These are phyloP conservation scores for Pseudocheirus occidentalis DNA, from an alignment of 2,797 vertebrate species.

Conservation along the genomic window DNA sequence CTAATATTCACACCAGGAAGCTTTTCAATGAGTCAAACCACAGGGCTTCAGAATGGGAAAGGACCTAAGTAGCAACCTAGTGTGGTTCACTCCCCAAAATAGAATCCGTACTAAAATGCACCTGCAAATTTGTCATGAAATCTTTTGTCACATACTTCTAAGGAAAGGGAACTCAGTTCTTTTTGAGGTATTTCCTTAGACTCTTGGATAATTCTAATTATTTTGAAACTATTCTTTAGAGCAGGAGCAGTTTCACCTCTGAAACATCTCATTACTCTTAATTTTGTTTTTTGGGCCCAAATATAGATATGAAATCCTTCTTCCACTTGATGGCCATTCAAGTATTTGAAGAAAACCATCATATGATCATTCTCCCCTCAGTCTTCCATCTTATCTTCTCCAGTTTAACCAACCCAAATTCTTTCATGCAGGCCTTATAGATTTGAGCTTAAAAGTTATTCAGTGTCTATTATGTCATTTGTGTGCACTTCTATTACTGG, in stretches of 20 bases:
- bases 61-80: too few species aligned
- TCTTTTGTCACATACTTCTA: neutral
- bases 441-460: neutral
- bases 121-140: neutral
- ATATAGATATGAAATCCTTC: neutral
- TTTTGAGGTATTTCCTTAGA: neutral
- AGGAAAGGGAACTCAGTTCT: neutral
- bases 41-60: neutral
- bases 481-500: neutral
- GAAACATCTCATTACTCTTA: neutral
- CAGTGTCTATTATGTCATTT: neutral
- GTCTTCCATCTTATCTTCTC: neutral
- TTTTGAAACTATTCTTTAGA: neutral
- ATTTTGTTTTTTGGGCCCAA: neutral
- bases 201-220: neutral
- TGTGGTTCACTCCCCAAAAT: neutral
- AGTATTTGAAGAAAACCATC: neutral
- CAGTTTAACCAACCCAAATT: neutral
- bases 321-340: neutral
- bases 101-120: neutral
- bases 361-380: neutral
- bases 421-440: neutral
- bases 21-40: neutral
- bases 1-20: neutral
- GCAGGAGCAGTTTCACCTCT: neutral